Base-by-base conservation (phyloP, 2,888 invertebrate species). In the Pseudococcus jackbeardsleyi region DNA sequence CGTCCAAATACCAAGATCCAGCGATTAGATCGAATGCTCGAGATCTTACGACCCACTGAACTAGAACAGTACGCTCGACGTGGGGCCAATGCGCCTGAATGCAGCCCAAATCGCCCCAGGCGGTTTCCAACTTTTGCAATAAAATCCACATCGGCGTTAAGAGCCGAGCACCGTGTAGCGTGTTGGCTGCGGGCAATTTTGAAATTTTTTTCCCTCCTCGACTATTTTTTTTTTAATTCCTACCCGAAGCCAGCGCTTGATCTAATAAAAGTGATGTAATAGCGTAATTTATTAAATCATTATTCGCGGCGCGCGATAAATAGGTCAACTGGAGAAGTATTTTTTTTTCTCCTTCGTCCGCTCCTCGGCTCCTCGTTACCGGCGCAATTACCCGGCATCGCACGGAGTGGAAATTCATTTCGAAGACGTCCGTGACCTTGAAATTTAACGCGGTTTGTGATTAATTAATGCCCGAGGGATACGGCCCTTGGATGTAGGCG, bases 71-170 rank as follows among this genome's bases (percentile, higher is more conserved):
- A 77, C 77, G 42, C 77, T 77, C 39, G 77, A 77, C 77, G 8
- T 77, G 77, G 77, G 77, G 77, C 77, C 77, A 77, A 77, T 77
- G 77, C 77, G 77, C 77, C 77, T 77, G n/a, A 77, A 77, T 77
- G 77, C 77, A 77, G 77, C 77, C 77, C 77, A 42, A 77, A 77
- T 77, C 77, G 77, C 77, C 77, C 42, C 77, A 77, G 77, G 77
- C 77, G 77, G 77, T 42, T 77, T 77, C 9, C 3, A 9, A 77
- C 77, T 77, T 77, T 77, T 77, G 77, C 77, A 77, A 77, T 77
- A 77, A 77, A 77, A 77, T 77, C 77, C 12, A 39, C 39, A 42
- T 77, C 39, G 77, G 77, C 77, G 77, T 42, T 77, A 19, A 72
- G 15, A 50, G 15, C 48, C 48, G 48, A 11, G 48, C 48, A 50